A percentile compares a stretch with the other conserved stretches of the same genome.
Evolutionary conservation across 2,113 vertebrate species (phyloP).

Genomic region (Heliornis fulica): DNA sequence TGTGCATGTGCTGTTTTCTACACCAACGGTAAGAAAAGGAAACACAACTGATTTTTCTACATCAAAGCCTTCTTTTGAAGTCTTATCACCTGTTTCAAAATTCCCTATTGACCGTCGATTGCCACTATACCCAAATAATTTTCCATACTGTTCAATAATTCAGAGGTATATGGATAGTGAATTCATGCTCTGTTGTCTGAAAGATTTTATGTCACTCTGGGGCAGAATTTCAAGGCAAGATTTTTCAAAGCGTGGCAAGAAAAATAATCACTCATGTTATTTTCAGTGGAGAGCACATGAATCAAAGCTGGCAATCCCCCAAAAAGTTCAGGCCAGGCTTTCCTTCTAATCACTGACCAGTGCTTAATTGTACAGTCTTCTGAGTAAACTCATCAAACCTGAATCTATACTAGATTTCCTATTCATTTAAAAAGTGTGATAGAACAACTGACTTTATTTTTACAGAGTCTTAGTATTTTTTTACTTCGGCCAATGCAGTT

Average conservation of each 20-base stretch:
- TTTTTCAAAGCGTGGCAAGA: not conserved
- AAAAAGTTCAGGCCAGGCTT: not conserved
- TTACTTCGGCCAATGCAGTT: not conserved
- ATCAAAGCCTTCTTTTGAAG: not conserved
- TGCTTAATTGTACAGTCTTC: not conserved
- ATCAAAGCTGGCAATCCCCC: not conserved
- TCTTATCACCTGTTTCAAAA: not conserved
- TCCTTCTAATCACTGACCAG: not conserved
- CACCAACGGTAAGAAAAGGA: not conserved
- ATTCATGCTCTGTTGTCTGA: not conserved
- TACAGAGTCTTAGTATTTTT: not conserved
- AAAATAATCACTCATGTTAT: not conserved
- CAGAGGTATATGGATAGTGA: not conserved
- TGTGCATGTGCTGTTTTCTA: not conserved
- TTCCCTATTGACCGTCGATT: not conserved
- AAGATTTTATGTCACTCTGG: not conserved
- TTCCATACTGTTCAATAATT: not conserved
- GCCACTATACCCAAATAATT: not conserved
- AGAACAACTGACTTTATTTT: not conserved
- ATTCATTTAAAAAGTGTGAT: not conserved
- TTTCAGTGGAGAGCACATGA: not conserved
- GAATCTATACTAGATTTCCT: not conserved
- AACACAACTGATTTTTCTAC: not conserved
- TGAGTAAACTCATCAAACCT: not conserved
- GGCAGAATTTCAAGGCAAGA: conserved; percentile 5